Base-by-base conservation (phyloP, 1,140 invertebrate genomes). In the Acromyrmex heyeri region DNA sequence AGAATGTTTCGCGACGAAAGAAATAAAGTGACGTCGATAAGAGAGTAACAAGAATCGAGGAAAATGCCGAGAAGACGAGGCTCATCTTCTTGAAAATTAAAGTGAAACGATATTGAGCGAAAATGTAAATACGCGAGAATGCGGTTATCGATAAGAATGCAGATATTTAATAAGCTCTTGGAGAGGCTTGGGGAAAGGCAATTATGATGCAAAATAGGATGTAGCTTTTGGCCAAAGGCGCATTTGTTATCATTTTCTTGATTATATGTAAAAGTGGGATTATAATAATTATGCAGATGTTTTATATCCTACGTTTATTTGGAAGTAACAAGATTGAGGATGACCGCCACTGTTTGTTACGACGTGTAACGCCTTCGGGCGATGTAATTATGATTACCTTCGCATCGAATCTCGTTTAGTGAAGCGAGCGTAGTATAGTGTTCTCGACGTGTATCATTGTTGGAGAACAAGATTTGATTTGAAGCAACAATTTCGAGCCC, bases 301-400 rank as follows among this genome's bases (percentile, higher is more conserved):
- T 61, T 61, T 16, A 34, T 38, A 59, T 21, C 70, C 53, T 8
- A 30, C 18, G 8, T 53, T 70, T 3, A 53, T 67, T 34, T 44
- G 21, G 18, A n/a, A 6, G 34, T 6, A n/a, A 38, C 44, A 53
- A 78, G 73, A 8, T n/a, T 24, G 69, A 81, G 79, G 44, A 86
- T 86, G 82, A 88, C 88, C 82, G 78, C 38, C 89, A 86, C 82
- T 88, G 89, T 75, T 62, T 59, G 70, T 73, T 70, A 67, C 55
- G 53, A 64, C 57, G 70, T 30, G 76, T 86, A 87, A 88, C 79
- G 85, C 85, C 75, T 34, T n/a, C 7, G 21, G 87, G 85, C 85
- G 50, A 72, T 81, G 85, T 85, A 87, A 91, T 91, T 82, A 83
- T 79, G 67, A 86, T 89, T 87, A 85, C 50, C 86, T 69, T 64